Evolutionary conservation across 2,797 vertebrate genomes (phyloP).

Genomic region (Gymnoscopelus microlampas): DNA sequence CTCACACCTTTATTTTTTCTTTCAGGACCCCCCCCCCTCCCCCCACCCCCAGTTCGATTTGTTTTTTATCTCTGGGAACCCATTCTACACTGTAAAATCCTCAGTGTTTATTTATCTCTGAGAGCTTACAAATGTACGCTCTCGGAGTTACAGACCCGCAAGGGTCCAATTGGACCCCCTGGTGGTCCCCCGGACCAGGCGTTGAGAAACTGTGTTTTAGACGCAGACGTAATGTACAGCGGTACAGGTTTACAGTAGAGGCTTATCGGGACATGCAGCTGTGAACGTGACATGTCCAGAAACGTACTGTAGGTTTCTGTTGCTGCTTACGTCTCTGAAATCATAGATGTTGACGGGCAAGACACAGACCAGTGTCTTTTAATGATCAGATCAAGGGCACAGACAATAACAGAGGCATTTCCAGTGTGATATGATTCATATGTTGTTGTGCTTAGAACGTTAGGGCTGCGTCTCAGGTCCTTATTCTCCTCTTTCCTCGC

Average conservation of each 20-base stretch:
- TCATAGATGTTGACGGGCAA: slow-evolving; percentile 24
- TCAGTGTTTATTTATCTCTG: no score
- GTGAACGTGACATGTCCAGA: slow-evolving; percentile 44
- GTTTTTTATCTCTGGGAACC: no score
- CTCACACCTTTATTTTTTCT: no score
- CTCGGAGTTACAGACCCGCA: no score
- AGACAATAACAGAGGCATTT: slow-evolving; percentile 24
- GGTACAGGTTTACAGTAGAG: slow-evolving; percentile 52
- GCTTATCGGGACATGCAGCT: slow-evolving; percentile 33
- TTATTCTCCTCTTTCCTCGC: no score
- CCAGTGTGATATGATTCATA: slow-evolving; percentile 37
- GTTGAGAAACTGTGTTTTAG: neutral
- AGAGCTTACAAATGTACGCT: no score
- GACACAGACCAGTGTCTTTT: slow-evolving; percentile 31
- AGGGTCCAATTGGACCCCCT: no score
- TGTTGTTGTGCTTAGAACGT: slow-evolving; percentile 45
- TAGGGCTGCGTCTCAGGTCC: slow-evolving; percentile 9
- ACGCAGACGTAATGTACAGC: slow-evolving; percentile 37
- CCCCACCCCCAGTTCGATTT: no score
- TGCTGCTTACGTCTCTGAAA: slow-evolving; percentile 49
- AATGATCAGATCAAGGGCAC: slow-evolving; percentile 8
- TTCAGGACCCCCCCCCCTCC: no score
- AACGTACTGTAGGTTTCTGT: slow-evolving; percentile 16
- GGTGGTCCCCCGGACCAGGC: no score
- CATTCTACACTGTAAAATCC: no score